Percentiles rank a stretch among this genome's conserved stretches.
These are phyloP conservation scores for Isotomurus palustris DNA, from an alignment of 2,888 invertebrate species.

Conservation along the genomic window DNA sequence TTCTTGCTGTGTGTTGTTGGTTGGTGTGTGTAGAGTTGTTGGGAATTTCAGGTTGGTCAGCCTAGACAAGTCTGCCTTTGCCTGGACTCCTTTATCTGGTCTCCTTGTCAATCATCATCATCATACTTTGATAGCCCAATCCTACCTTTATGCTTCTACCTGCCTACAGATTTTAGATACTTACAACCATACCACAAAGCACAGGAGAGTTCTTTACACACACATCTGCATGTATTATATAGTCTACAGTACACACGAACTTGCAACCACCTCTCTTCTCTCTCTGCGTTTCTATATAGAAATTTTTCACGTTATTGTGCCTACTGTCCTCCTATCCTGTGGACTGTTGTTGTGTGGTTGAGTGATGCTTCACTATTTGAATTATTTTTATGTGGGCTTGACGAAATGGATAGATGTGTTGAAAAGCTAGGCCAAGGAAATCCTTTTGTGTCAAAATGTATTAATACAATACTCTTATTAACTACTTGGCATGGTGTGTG, in stretches of 20 bases:
- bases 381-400: not conserved
- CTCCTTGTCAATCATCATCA: slow-evolving; percentile 12
- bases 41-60: not conserved
- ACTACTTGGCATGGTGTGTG: not conserved
- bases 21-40: too few relatives aligned
- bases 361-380: not conserved
- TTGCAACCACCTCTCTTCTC: too few relatives aligned
- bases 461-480: slow-evolving; percentile 7
- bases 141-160: not conserved
- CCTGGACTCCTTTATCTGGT: slow-evolving; percentile 8
- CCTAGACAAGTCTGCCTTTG: not conserved
- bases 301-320: too few relatives aligned
- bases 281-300: too few relatives aligned
- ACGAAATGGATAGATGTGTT: not conserved
- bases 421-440: slow-evolving; percentile 7
- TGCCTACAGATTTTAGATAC: too few relatives aligned
- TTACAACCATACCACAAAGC: too few relatives aligned
- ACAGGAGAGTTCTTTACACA: too few relatives aligned
- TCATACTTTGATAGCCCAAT: not conserved
- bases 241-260: too few relatives aligned
- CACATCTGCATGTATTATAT: too few relatives aligned
- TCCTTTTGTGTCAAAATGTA: slow-evolving; percentile 5
- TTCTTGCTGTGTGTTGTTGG: too few relatives aligned
- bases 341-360: not conserved
- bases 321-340: too few relatives aligned